phyloP scores from a whole-genome alignment of 2,797 vertebrate species.

The Enteromius unitaeniatus region DNA sequence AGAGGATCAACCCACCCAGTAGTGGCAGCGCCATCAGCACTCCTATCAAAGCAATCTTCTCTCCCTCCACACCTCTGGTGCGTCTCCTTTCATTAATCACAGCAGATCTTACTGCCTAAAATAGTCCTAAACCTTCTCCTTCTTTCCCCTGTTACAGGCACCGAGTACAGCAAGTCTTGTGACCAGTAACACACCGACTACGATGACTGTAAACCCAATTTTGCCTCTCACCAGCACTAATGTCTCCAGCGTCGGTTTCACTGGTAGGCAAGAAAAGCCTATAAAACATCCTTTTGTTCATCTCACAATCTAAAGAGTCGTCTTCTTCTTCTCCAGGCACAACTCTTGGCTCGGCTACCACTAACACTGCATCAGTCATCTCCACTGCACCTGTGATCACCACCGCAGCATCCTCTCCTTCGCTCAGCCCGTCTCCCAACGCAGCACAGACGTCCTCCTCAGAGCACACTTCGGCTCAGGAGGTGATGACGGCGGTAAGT shows the following conservation, averaged over 20 bases:
- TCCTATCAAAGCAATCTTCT: slow-evolving; percentile 96
- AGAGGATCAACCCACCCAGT: slow-evolving; percentile 97
- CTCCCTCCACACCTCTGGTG: slow-evolving; percentile 93
- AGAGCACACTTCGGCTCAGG: slow-evolving; percentile 67
- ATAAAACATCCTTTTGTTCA: not conserved
- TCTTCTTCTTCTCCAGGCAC: slow-evolving; percentile 78
- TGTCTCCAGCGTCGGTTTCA: slow-evolving; percentile 87
- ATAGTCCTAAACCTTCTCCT: not conserved
- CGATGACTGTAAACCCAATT: slow-evolving; percentile 94
- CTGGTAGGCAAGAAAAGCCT: slow-evolving; percentile 77
- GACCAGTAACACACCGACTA: slow-evolving; percentile 93
- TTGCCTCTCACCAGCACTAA: slow-evolving; percentile 94
- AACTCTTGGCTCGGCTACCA: slow-evolving; percentile 81
- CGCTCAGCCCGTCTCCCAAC: slow-evolving; percentile 87
- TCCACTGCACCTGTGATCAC: slow-evolving; percentile 89
- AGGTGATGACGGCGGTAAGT: slow-evolving; percentile 74
- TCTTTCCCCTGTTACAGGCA: slow-evolving; percentile 77
- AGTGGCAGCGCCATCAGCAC: slow-evolving; percentile 86
- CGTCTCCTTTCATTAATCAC: slow-evolving; percentile 40
- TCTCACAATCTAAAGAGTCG: not conserved
- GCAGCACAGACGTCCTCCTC: slow-evolving; percentile 76
- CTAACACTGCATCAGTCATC: slow-evolving; percentile 93
- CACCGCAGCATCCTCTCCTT: slow-evolving; percentile 85
- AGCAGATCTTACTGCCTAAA: not conserved
- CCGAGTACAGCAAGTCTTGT: slow-evolving; percentile 97